Conservation (phyloP, 2,888 invertebrate species). For the Aradus depressus region DNA sequence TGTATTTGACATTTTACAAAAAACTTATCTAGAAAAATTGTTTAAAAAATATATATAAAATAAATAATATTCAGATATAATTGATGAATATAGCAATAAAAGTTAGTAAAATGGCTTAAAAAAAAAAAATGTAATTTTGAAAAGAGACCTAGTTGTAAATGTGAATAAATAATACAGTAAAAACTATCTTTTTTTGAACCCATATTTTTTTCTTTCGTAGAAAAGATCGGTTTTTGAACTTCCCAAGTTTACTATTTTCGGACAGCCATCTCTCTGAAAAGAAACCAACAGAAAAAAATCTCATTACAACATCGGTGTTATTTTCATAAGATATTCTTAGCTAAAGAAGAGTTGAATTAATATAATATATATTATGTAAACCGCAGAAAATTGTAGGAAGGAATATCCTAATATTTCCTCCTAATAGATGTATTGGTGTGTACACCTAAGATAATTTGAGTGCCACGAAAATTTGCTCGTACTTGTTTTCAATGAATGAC, state of each 20-base stretch:
- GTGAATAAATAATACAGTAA: neutral
- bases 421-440: no score
- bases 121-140: neutral
- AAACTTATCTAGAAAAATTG: neutral
- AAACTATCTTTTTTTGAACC: slow-evolving; percentile 80
- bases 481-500: no score
- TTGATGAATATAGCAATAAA: neutral
- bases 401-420: no score
- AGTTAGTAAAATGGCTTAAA: neutral
- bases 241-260: slow-evolving; percentile 98
- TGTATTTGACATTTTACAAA: no score
- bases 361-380: neutral
- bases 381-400: no score
- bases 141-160: neutral
- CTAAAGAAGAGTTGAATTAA: neutral
- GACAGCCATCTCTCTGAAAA: slow-evolving; percentile 79
- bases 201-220: slow-evolving; percentile 98
- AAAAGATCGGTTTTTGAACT: slow-evolving; percentile 99
- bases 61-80: no score
- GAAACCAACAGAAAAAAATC: slow-evolving; percentile 4
- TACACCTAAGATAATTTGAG: no score
- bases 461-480: no score
- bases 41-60: neutral
- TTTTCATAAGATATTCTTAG: neutral
- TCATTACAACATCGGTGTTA: neutral